Evolutionary conservation across 2,113 vertebrate genomes (phyloP).

Genomic region (Acrocephalus arundinaceus): DNA sequence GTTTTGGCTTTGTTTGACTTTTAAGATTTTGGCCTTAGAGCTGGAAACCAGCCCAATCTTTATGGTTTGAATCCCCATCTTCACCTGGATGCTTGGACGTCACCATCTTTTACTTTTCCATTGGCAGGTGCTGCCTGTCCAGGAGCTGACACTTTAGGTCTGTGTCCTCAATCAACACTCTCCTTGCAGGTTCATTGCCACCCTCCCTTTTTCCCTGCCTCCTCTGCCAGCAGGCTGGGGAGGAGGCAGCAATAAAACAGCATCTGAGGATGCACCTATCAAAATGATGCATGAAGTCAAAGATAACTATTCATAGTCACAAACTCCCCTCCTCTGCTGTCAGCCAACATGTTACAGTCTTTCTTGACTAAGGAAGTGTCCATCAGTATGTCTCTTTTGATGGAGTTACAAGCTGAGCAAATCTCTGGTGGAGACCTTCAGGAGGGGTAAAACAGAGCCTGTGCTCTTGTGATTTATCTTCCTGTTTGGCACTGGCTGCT

Average conservation of each 20-base stretch:
- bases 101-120: not conserved
- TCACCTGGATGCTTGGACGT: not conserved
- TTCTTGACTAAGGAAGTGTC: not conserved
- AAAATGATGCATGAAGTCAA: not conserved
- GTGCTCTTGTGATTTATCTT: not conserved
- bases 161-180: not conserved
- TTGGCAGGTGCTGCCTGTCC: fast-evolving
- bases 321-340: not conserved
- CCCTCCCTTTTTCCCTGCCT: not conserved
- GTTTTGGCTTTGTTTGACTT: not conserved
- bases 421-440: not conserved
- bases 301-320: not conserved
- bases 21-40: not conserved
- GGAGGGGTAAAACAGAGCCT: not conserved
- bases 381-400: not conserved
- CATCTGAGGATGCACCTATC: not conserved
- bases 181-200: not conserved
- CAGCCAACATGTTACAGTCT: not conserved
- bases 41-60: not conserved
- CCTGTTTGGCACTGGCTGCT: not conserved
- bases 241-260: not conserved
- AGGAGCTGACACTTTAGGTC: not conserved
- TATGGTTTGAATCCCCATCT: not conserved
- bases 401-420: not conserved
- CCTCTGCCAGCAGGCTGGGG: not conserved